These are phyloP conservation scores for Orycteropus afer DNA, from an alignment of 2,113 vertebrate species.

Conservation along the genomic window DNA sequence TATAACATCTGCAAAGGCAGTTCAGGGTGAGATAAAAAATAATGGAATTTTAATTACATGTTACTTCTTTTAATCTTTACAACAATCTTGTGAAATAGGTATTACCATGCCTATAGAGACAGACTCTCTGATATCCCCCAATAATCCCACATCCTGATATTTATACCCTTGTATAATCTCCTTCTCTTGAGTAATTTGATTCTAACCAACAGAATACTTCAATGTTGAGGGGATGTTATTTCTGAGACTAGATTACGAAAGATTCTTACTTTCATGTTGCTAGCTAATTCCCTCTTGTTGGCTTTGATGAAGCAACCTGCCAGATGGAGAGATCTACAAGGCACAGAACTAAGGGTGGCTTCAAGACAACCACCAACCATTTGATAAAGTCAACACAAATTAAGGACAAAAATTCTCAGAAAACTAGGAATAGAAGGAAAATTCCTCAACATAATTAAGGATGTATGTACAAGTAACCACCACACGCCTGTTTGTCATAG, in stretches of 20 bases:
- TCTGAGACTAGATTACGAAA: slow-evolving; percentile 19
- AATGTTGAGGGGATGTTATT: slow-evolving; percentile 2
- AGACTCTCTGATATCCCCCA: neutral
- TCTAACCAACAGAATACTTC: slow-evolving; percentile 10
- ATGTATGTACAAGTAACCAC: too few species aligned
- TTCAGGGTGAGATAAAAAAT: slow-evolving; percentile 47
- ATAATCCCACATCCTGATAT: too few species aligned
- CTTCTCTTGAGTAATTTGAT: slow-evolving; percentile 18
- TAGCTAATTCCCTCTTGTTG: neutral
- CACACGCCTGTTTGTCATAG: too few species aligned
- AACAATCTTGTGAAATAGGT: neutral
- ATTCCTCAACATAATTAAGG: too few species aligned
- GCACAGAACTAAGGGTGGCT: slow-evolving; percentile 2
- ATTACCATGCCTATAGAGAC: neutral
- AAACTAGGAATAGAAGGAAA: too few species aligned
- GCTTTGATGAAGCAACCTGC: neutral
- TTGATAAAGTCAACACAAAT: neutral
- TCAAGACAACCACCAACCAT: neutral
- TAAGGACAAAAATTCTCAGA: neutral
- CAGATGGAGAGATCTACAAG: neutral
- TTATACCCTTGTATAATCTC: neutral
- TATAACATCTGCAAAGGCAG: slow-evolving; percentile 21
- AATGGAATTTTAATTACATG: neutral
- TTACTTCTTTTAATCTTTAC: slow-evolving; percentile 22
- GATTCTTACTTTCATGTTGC: neutral